A percentile compares a stretch with the other conserved stretches of the same genome.
These are phyloP conservation scores for Nemapogon koenigi DNA, from an alignment of 2,888 invertebrate species.

Conservation along the genomic window DNA sequence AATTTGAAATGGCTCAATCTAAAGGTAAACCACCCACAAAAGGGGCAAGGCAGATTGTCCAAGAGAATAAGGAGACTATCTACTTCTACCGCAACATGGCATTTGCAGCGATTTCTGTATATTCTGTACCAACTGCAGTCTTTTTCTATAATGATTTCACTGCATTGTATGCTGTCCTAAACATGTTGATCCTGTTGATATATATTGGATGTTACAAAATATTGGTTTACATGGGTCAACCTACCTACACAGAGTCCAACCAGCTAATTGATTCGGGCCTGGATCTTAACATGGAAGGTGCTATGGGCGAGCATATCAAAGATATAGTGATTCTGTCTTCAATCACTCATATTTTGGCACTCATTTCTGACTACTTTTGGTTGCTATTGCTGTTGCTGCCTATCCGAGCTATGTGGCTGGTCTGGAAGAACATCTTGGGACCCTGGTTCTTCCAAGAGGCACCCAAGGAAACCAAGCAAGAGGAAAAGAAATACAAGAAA, in stretches of 20 bases:
- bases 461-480: slow-evolving; percentile 72
- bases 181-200: slow-evolving; percentile 38
- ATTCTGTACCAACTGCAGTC: slow-evolving; percentile 64
- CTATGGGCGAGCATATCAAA: slow-evolving; percentile 96
- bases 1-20: too few relatives aligned
- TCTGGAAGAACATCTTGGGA: slow-evolving; percentile 87
- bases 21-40: slow-evolving; percentile 92
- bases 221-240: slow-evolving; percentile 79
- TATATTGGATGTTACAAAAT: slow-evolving; percentile 69
- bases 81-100: slow-evolving; percentile 89
- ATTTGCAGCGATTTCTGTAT: slow-evolving; percentile 68
- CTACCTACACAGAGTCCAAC: slow-evolving; percentile 75
- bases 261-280: slow-evolving; percentile 87
- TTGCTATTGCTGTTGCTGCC: slow-evolving; percentile 83
- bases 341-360: slow-evolving; percentile 77
- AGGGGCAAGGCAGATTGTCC: slow-evolving; percentile 94
- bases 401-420: slow-evolving; percentile 77
- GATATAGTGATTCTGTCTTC: slow-evolving; percentile 90
- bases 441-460: slow-evolving; percentile 91
- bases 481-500: slow-evolving; percentile 93
- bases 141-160: slow-evolving; percentile 69
- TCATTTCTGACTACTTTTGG: slow-evolving; percentile 92
- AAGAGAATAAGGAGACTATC: slow-evolving; percentile 89
- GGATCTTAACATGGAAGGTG: slow-evolving; percentile 96
- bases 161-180: slow-evolving; percentile 66